Percentiles rank a stretch among this genome's conserved stretches.
phyloP scores from a whole-genome alignment of 2,113 vertebrate genomes.

The Pedetes capensis region DNA sequence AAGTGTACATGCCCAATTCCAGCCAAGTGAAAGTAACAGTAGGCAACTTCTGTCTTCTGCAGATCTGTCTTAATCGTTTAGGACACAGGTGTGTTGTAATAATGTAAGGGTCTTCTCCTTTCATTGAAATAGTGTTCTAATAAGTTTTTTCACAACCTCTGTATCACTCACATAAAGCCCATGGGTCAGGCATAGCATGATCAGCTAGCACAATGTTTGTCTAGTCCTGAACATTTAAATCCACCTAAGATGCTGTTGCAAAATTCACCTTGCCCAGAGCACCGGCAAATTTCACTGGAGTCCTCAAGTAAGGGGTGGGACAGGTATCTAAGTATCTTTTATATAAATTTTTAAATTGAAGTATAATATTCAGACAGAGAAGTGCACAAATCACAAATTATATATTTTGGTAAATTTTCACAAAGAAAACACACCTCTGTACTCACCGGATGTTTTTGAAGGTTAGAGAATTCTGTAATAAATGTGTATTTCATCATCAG shows the following conservation, averaged over 20 bases:
- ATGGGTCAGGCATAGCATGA: background rate
- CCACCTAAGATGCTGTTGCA: background rate
- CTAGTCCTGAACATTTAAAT: background rate
- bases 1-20: background rate
- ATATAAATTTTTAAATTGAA: constrained; percentile 37
- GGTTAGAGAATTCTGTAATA: constrained; percentile 33
- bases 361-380: constrained; percentile 8
- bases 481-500: constrained; percentile 14
- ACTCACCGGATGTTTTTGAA: background rate
- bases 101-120: background rate
- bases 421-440: background rate
- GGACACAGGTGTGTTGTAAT: background rate
- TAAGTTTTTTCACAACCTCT: constrained; percentile 43
- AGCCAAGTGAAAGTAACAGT: background rate
- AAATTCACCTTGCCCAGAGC: constrained; percentile 8
- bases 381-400: background rate
- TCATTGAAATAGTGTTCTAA: constrained; percentile 51
- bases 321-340: no score
- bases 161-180: background rate
- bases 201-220: background rate
- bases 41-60: background rate
- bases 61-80: background rate
- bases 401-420: constrained; percentile 17
- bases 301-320: background rate
- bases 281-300: background rate